Conservation (phyloP, 2,113 vertebrate genomes). For the Epinephelus lanceolatus region DNA sequence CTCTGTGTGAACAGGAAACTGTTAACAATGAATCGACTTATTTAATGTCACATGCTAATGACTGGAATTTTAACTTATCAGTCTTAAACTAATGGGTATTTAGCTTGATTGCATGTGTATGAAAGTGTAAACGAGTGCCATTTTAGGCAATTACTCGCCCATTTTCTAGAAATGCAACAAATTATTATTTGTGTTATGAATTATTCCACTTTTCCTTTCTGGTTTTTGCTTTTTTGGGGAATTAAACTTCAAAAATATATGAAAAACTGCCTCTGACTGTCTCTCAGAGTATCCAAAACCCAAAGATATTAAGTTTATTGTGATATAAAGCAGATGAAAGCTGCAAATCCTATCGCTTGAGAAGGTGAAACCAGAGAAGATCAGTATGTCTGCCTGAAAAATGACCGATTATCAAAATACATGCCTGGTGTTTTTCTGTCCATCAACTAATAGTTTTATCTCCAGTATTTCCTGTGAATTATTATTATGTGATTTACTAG, state of each 20-base stretch:
- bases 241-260: no score
- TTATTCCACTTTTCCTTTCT: background rate
- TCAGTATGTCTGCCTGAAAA: background rate
- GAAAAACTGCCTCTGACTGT: no score
- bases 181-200: background rate
- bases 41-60: background rate
- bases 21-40: background rate
- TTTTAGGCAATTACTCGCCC: background rate
- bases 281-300: no score
- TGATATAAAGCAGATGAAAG: background rate
- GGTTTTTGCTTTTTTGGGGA: background rate
- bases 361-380: background rate
- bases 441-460: background rate
- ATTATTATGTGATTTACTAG: background rate
- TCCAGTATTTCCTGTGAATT: background rate
- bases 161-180: background rate
- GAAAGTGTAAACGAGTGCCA: background rate
- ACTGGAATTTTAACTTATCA: background rate
- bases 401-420: background rate
- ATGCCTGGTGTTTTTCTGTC: background rate
- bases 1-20: background rate
- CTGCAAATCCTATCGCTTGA: background rate
- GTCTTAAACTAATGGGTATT: conserved; percentile 13
- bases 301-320: background rate
- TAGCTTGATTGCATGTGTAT: conserved; percentile 10